Evolutionary conservation across 1,140 invertebrate genomes (phyloP), one percentile per base, ranked within the genome.

Genomic region (Pseudobourletiella spinata): DNA sequence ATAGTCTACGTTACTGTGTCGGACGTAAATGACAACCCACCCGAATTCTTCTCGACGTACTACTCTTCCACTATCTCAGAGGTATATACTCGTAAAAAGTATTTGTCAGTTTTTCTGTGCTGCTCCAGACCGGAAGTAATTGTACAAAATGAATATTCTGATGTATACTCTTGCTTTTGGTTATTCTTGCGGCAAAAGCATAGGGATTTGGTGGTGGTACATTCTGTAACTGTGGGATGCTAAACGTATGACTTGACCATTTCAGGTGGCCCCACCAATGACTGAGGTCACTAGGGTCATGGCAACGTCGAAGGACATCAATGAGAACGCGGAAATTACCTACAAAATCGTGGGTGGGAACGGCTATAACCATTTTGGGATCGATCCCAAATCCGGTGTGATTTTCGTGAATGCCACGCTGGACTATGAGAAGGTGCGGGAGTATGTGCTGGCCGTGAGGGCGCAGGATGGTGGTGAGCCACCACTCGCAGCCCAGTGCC

Each of bases 1-100:
- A 74, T 72, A 22, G 68, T 87, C 1, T 77, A 80, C 3, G 80
- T 87, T 1, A 81, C 54, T 66, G 83, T 87, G 8, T 79, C 87
- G 67, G 88, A 95, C 75, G 87, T 94, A 32, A 95, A 95, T 74
- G 91, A 95, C 74, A 95, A 95, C 79, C 89, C 90, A 43, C 91
- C 91, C n/a, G 88, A 90, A 75, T 95, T 94, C 74, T 83, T 84
- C 32, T 83, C 83, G 25, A 84, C 84, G 68, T 81, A 83, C 39
- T 95, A 95, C 73, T 82, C 78, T 67, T 84, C 86, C 1, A 77
- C 78, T 42, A 81, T 91, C 4, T 80, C 84, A 11, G 92, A 93
- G 77, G 67, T 69, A 50, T 15, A 29, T 59, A 4, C 32, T 59
- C 16, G 22, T 6, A 22, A 44, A 61, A 54, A 55, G 48, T 32